Evolutionary conservation across 2,797 vertebrate species (phyloP).

Genomic region (Naso thynnoides): DNA sequence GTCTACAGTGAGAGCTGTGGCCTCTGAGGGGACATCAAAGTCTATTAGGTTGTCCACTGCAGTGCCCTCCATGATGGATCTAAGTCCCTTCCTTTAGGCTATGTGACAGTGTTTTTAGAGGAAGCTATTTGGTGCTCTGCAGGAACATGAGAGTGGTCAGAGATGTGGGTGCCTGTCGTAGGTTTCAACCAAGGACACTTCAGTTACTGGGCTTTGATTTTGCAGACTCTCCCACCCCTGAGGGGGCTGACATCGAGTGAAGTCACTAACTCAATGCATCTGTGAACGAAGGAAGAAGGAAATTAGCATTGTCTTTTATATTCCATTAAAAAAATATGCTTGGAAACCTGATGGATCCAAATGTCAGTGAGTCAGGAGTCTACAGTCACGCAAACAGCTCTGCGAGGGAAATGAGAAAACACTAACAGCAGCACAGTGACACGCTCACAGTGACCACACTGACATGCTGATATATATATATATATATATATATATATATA

Average conservation of each 20-base stretch:
- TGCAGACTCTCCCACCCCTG: conserved; percentile 31
- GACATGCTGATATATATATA: no score
- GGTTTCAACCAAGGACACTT: background rate
- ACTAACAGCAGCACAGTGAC: background rate
- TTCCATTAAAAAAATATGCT: background rate
- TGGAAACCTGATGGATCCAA: background rate
- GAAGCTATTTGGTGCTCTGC: conserved; percentile 29
- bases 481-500: no score
- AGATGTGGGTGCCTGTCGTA: background rate
- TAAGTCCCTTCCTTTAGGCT: background rate
- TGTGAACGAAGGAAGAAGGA: conserved; percentile 44
- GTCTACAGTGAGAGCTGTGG: conserved; percentile 34
- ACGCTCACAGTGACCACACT: background rate
- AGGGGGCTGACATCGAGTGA: conserved; percentile 38
- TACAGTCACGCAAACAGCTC: background rate
- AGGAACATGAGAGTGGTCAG: conserved; percentile 31
- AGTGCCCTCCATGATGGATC: conserved; percentile 87
- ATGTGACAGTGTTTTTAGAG: background rate
- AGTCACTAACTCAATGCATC: conserved; percentile 47
- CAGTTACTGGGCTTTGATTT: background rate
- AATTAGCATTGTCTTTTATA: background rate
- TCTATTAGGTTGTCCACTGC: conserved; percentile 91
- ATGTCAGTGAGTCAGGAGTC: background rate
- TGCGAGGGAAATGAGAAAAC: background rate
- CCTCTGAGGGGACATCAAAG: conserved; percentile 81